phyloP scores from a whole-genome alignment of 2,797 vertebrate species.

The Epinephelus malabaricus region DNA sequence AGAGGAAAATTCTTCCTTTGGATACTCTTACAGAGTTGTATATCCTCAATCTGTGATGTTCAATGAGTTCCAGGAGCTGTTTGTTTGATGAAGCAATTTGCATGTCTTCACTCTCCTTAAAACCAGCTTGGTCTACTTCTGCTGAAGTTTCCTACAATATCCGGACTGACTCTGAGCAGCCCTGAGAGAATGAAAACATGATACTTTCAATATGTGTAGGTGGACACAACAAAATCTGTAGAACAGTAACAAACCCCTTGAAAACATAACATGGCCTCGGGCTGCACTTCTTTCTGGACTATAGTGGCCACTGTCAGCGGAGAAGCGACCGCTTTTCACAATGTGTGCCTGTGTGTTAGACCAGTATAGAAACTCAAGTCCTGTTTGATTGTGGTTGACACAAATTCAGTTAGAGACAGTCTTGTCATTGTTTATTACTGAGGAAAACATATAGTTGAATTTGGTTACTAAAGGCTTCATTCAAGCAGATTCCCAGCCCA shows the following conservation, averaged over 20 bases:
- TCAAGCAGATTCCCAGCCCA: slow-evolving; percentile 45
- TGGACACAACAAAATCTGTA: slow-evolving; percentile 31
- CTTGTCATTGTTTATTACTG: slow-evolving; percentile 31
- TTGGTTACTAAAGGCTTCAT: slow-evolving; percentile 28
- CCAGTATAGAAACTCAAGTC: background rate
- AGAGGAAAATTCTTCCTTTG: slow-evolving; percentile 36
- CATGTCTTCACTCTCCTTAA: slow-evolving; percentile 25
- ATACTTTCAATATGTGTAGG: slow-evolving; percentile 37
- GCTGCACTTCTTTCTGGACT: slow-evolving; percentile 33
- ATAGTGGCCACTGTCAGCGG: slow-evolving; percentile 12
- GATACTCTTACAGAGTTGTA: slow-evolving; percentile 29
- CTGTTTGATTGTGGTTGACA: slow-evolving; percentile 25
- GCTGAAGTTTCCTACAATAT: slow-evolving; percentile 31
- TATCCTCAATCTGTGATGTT: slow-evolving; percentile 41
- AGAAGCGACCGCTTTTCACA: slow-evolving; percentile 15
- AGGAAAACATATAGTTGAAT: slow-evolving; percentile 3
- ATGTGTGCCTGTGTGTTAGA: slow-evolving; percentile 12
- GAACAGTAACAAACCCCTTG: slow-evolving; percentile 20
- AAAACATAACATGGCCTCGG: slow-evolving; percentile 30
- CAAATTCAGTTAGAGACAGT: slow-evolving; percentile 22
- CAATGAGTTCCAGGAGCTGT: slow-evolving; percentile 42
- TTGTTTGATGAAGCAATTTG: slow-evolving; percentile 20
- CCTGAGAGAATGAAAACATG: slow-evolving; percentile 26
- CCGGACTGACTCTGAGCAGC: slow-evolving; percentile 16
- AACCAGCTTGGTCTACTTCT: slow-evolving; percentile 39